Percentiles rank a stretch among this genome's conserved stretches.
phyloP scores from a whole-genome alignment of 30 jellyfish, hydroid and myxozoan genomes.

The Aurelia sp. region DNA sequence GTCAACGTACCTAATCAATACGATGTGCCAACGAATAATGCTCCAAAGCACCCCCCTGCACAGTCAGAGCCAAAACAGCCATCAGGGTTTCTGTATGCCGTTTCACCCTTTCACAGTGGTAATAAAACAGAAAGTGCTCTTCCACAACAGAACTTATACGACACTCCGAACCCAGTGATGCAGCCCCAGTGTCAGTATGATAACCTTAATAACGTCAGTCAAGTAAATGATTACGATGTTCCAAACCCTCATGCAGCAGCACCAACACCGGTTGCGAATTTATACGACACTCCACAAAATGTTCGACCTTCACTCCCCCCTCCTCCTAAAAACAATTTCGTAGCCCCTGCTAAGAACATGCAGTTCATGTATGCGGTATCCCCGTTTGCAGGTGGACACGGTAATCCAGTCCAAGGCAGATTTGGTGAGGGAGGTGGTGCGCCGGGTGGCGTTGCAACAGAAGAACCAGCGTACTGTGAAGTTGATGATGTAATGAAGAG shows the following conservation, averaged over 20 bases:
- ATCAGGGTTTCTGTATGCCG: conserved; percentile 52
- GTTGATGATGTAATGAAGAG: conserved; percentile 36
- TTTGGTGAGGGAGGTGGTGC: conserved; percentile 10
- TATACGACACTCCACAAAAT: not conserved
- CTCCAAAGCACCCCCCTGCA: conserved; percentile 9
- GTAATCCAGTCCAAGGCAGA: conserved; percentile 18
- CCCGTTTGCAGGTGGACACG: conserved; percentile 63
- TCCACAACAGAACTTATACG: conserved; percentile 41
- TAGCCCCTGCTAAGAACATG: not conserved
- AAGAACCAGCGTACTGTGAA: conserved; percentile 61
- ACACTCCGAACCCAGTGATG: conserved; percentile 30
- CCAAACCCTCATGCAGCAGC: not conserved
- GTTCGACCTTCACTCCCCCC: not conserved
- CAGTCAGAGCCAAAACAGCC: conserved; percentile 16
- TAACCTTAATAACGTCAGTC: not conserved
- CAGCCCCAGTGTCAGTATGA: not conserved
- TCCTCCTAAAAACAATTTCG: not conserved
- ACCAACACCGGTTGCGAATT: not conserved
- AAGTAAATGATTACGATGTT: not conserved
- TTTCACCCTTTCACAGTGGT: conserved; percentile 69
- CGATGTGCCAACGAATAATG: conserved; percentile 56
- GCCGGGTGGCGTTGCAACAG: not conserved
- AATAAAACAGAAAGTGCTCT: conserved; percentile 9
- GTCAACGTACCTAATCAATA: conserved; percentile 36
- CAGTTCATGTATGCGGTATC: conserved; percentile 73